Base-by-base conservation (phyloP, 2,113 vertebrate genomes). In the Melospiza melodia region DNA sequence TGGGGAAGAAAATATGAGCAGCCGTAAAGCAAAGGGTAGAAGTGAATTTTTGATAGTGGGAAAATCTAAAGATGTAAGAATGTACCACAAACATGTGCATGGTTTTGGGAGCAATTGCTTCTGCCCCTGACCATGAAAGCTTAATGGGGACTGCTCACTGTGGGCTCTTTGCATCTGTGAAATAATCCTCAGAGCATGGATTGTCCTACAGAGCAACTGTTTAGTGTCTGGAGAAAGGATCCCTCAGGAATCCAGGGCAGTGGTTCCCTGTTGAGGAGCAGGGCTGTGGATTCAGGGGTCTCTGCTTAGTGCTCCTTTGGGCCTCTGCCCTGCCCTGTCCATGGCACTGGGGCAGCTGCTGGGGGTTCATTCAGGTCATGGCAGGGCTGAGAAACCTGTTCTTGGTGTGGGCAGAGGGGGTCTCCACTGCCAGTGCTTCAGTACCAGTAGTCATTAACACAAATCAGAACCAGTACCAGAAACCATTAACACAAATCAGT, bases 331-430 rank as follows among this genome's bases (percentile, higher is more conserved):
- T 65, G 52, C 39, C 24, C 51, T 31, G 4, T 20, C 74, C 15
- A 0, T 18, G 20, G 4, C 31, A 11, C 30, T 31, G 59, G 41
- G 13, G 15, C 0, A 0, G 12, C 16, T 68, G n/a, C 51, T 51
- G 33, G 20, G 20, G 4, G 7, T 28, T 54, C 23, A 3, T n/a
- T 10, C 22, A 17, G 46, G 2, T 67, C 28, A 23, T 14, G 22
- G 49, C 3, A 5, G 13, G 33, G 57, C 66, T 74, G 74, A 52
- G 79, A 78, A 61, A 22, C 20, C 30, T 43, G 5, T 48, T 55
- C n/a, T 22, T 84, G 49, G 4, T 41, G 12, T 20, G 28, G 12
- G 14, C 35, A 46, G 63, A 63, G 43, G 20, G 46, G 12, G 10
- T 49, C 14, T 39, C 21, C 52, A 48, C 37, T 82, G 62, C 48